Percentiles rank a stretch among this genome's conserved stretches.
phyloP scores from a whole-genome alignment of 2,113 vertebrate species.

The Passer domesticus region DNA sequence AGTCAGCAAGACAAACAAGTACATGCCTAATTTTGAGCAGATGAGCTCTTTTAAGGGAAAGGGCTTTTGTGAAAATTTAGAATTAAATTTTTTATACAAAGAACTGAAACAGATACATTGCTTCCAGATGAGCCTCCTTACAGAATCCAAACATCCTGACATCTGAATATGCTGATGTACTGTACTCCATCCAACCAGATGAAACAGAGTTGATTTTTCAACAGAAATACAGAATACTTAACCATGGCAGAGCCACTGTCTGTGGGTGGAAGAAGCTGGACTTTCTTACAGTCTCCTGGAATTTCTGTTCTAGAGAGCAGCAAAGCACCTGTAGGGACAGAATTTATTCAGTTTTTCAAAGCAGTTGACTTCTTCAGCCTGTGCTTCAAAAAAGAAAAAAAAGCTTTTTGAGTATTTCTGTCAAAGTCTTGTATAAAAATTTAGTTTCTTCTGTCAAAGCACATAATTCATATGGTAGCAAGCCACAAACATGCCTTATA shows the following conservation, averaged over 20 bases:
- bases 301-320: background rate
- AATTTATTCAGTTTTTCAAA: background rate
- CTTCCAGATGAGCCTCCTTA: conserved; percentile 33
- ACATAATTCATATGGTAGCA: conserved; percentile 24
- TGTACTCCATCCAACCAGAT: background rate
- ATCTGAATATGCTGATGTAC: background rate
- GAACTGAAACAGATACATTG: background rate
- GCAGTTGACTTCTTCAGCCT: background rate
- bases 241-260: background rate
- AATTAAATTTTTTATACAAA: conserved; percentile 11
- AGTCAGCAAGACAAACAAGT: conserved; percentile 42
- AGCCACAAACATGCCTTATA: conserved; percentile 53
- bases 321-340: background rate
- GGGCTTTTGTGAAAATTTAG: conserved; percentile 17
- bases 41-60: conserved; percentile 16
- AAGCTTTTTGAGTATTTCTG: background rate
- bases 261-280: background rate
- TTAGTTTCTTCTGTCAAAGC: conserved; percentile 56
- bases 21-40: conserved; percentile 55
- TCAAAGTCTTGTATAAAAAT: conserved; percentile 37
- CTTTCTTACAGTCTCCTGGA: background rate
- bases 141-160: background rate
- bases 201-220: background rate
- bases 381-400: background rate
- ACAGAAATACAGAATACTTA: background rate